A percentile compares a stretch with the other conserved stretches of the same genome.
Conservation (phyloP, 35 echinoderm and acorn worm genomes). For the Hemicentrotus pulcherrimus region DNA sequence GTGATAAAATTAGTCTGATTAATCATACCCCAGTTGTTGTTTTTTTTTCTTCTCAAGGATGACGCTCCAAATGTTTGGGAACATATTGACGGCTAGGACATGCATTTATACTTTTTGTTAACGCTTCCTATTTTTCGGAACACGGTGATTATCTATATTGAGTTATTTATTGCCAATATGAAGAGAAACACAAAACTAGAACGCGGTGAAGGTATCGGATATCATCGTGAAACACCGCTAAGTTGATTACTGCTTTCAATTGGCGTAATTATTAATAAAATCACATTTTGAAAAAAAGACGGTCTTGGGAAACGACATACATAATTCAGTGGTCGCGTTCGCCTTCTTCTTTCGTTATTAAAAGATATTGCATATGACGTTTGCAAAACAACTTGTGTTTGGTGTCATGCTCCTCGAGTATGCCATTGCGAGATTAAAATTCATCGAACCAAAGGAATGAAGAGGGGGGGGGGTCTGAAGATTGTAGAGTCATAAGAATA, state of each 20-base stretch:
- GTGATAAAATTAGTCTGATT: constrained; percentile 19
- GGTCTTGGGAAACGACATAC: not conserved
- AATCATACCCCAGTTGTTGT: not conserved
- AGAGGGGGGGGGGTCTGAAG: not conserved
- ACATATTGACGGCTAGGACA: too few relatives aligned
- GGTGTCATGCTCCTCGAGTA: too few relatives aligned
- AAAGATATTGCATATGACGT: too few relatives aligned
- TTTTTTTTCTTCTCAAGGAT: not conserved
- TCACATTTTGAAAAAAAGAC: not conserved
- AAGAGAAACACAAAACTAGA: not conserved
- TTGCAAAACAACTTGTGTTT: too few relatives aligned
- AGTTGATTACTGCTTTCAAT: not conserved
- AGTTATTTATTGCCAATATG: not conserved
- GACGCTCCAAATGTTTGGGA: not conserved
- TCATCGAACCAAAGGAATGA: too few relatives aligned
- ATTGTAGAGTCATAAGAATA: not conserved
- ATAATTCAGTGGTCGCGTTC: not conserved
- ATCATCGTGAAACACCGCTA: not conserved
- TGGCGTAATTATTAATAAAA: not conserved
- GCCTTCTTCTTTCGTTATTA: not conserved
- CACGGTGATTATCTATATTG: not conserved
- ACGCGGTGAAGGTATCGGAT: not conserved
- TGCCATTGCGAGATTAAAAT: too few relatives aligned
- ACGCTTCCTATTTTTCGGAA: not conserved
- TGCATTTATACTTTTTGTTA: not conserved